A percentile compares a stretch with the other conserved stretches of the same genome.
Conservation (phyloP, 2,888 invertebrate genomes). For the Sepioteuthis lessoniana region DNA sequence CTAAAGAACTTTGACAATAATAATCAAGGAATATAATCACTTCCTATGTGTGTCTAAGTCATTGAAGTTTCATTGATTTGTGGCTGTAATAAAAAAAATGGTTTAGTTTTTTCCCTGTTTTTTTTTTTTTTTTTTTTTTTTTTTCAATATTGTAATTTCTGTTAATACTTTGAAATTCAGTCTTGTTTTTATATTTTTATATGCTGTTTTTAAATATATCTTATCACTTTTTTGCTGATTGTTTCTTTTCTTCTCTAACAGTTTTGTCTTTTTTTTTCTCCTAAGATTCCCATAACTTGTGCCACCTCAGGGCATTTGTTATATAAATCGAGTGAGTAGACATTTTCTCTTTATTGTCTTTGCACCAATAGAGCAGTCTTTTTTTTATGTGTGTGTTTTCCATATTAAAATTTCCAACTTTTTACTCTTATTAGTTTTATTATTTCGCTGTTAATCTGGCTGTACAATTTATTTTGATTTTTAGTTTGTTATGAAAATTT, state of each 20-base stretch:
- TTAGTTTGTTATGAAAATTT: neutral
- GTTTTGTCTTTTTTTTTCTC: neutral
- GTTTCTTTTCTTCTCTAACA: constrained; percentile 15
- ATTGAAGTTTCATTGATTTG: too few relatives aligned
- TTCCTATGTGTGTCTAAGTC: too few relatives aligned
- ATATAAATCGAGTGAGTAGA: constrained; percentile 45
- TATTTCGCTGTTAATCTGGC: neutral
- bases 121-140: too few relatives aligned
- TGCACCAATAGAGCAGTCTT: neutral
- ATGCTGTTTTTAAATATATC: too few relatives aligned
- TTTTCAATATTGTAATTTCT: too few relatives aligned
- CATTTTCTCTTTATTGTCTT: constrained; percentile 38
- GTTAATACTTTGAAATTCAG: too few relatives aligned
- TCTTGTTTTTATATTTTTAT: too few relatives aligned
- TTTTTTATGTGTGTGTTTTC: neutral
- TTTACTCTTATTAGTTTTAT: neutral
- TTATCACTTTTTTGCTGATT: neutral
- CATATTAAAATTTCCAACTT: neutral
- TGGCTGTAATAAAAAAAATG: too few relatives aligned
- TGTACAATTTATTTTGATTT: neutral
- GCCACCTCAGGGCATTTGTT: constrained; percentile 47
- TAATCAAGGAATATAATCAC: too few relatives aligned
- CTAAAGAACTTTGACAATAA: too few relatives aligned
- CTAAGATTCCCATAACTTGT: constrained; percentile 47
- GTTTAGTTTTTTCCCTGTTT: too few relatives aligned